Percentiles rank a stretch among this genome's conserved stretches.
phyloP scores from a whole-genome alignment of 2,797 vertebrate species.

The Coregonus ussuriensis region DNA sequence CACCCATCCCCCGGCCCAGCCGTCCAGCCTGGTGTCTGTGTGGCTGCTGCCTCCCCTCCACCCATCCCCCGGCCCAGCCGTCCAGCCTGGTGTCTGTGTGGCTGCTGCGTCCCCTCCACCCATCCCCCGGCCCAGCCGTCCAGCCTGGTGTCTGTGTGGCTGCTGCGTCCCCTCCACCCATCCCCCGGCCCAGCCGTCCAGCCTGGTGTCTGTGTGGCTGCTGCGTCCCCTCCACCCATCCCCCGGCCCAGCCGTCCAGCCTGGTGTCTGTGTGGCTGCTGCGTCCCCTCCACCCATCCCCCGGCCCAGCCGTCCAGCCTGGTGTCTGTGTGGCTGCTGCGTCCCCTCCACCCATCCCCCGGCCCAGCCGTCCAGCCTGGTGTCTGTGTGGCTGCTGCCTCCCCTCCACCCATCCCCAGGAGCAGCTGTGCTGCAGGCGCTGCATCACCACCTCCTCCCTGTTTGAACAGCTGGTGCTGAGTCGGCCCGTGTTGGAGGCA shows the following conservation, averaged over 20 bases:
- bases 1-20: constrained; percentile 65
- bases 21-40: constrained; percentile 47
- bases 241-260: constrained; percentile 8
- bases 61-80: neutral
- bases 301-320: constrained; percentile 73
- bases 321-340: no score
- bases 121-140: constrained; percentile 73
- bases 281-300: constrained; percentile 37
- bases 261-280: constrained; percentile 78
- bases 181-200: constrained; percentile 73
- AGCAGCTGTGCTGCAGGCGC: constrained; percentile 81
- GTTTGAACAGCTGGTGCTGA: constrained; percentile 74
- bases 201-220: no score
- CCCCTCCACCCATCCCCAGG: constrained; percentile 39
- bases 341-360: no score
- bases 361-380: constrained; percentile 57
- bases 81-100: constrained; percentile 77
- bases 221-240: no score
- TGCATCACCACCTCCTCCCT: constrained; percentile 71
- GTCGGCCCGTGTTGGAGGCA: constrained; percentile 63
- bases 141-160: no score
- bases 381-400: constrained; percentile 73
- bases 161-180: neutral
- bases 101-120: constrained; percentile 49
- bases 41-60: no score